Evolutionary conservation across 2,113 vertebrate genomes (phyloP).

Genomic region (Mobula birostris): DNA sequence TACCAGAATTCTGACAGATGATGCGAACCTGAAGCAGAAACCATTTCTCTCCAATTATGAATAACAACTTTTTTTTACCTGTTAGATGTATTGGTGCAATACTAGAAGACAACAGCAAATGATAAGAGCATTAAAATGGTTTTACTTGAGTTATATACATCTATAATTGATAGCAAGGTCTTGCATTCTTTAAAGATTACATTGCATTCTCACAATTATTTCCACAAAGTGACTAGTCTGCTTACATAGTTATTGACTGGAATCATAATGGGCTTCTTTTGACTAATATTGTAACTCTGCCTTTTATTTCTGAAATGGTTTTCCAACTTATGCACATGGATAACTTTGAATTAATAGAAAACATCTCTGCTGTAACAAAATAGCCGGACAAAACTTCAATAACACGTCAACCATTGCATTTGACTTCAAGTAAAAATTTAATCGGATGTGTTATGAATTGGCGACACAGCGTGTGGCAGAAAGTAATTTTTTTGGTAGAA

Average conservation of each 20-base stretch:
- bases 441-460: slow-evolving; percentile 28
- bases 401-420: slow-evolving; percentile 20
- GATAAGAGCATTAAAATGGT: not conserved
- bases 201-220: not conserved
- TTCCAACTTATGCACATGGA: slow-evolving; percentile 18
- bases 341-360: slow-evolving; percentile 23
- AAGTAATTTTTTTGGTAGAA: slow-evolving; percentile 12
- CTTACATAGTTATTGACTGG: slow-evolving; percentile 18
- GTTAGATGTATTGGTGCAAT: not conserved
- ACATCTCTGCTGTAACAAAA: not conserved
- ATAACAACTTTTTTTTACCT: slow-evolving; percentile 1
- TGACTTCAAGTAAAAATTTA: slow-evolving; percentile 32
- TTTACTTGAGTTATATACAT: not conserved
- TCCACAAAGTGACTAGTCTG: slow-evolving; percentile 9
- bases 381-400: slow-evolving; percentile 20
- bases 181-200: not conserved
- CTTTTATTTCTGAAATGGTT: slow-evolving; percentile 1
- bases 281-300: slow-evolving; percentile 16
- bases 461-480: not conserved
- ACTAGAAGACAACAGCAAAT: not conserved
- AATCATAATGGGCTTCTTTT: not conserved
- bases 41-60: not conserved
- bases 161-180: slow-evolving; percentile 3
- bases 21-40: not conserved
- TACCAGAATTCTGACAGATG: slow-evolving; percentile 12